phyloP scores from a whole-genome alignment of 2,888 invertebrate species.

The Ochropleura plecta region DNA sequence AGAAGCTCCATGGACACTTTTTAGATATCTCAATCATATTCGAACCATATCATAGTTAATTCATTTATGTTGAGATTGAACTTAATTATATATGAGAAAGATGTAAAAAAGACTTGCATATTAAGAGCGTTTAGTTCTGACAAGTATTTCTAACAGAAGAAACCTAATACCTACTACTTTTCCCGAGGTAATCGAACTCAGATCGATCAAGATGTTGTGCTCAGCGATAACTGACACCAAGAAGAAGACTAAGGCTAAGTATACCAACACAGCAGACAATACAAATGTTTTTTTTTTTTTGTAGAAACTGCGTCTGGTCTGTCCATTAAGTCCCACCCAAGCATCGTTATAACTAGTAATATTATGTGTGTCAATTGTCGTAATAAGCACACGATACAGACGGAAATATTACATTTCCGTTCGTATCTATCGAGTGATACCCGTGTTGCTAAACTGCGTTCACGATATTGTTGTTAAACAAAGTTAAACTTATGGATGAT shows the following conservation, averaged over 20 bases:
- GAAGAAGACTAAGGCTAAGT: too few relatives aligned
- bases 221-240: not conserved
- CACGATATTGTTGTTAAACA: not conserved
- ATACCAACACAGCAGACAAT: too few relatives aligned
- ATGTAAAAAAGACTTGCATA: too few relatives aligned
- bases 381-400: slow-evolving; percentile 26
- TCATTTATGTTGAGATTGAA: too few relatives aligned
- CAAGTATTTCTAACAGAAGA: not conserved
- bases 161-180: not conserved
- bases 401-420: slow-evolving; percentile 10
- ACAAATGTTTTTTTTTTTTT: not conserved
- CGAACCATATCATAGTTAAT: too few relatives aligned
- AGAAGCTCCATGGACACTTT: too few relatives aligned
- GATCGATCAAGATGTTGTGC: not conserved
- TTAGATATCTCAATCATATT: too few relatives aligned
- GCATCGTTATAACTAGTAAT: not conserved
- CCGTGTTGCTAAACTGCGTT: slow-evolving; percentile 8
- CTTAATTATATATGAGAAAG: too few relatives aligned
- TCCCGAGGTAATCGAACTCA: too few relatives aligned
- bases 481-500: too few relatives aligned
- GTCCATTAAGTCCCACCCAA: not conserved
- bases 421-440: slow-evolving; percentile 11
- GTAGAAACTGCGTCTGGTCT: slow-evolving; percentile 10
- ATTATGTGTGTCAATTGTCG: slow-evolving; percentile 37
- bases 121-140: not conserved